A percentile compares a stretch with the other conserved stretches of the same genome.
phyloP scores from a whole-genome alignment of 2,888 invertebrate species.

The Lasioglossum lativentre region DNA sequence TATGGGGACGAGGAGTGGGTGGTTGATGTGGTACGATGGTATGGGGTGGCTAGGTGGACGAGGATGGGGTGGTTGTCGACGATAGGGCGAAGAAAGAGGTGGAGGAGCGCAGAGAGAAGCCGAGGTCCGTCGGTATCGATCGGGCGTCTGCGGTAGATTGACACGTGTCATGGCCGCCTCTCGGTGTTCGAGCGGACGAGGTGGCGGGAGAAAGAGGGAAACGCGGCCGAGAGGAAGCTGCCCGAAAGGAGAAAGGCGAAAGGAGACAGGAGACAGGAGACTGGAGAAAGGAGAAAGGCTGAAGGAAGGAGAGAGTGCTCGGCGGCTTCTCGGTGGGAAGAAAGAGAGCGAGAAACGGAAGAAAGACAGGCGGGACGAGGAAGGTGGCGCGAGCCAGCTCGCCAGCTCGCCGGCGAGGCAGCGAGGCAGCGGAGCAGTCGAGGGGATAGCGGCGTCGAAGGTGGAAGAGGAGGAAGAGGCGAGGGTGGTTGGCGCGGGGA shows the following conservation, averaged over 20 bases:
- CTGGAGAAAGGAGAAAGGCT: constrained; percentile 19
- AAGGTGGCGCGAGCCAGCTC: constrained; percentile 33
- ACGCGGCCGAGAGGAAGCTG: constrained; percentile 52
- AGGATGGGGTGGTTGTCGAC: constrained; percentile 67
- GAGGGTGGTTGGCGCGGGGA: constrained; percentile 64
- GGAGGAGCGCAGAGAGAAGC: constrained; percentile 74
- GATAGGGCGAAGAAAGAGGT: constrained; percentile 72
- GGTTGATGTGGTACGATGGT: constrained; percentile 28
- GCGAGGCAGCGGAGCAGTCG: constrained; percentile 51
- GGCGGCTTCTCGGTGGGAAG: constrained; percentile 1
- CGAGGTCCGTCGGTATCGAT: constrained; percentile 84
- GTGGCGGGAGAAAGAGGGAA: constrained; percentile 54
- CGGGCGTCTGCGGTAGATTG: constrained; percentile 85
- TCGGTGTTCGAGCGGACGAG: constrained; percentile 71
- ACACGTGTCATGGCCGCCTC: constrained; percentile 85
- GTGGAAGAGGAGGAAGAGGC: constrained; percentile 70
- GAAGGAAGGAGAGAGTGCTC: constrained; percentile 37
- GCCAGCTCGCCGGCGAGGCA: constrained; percentile 8
- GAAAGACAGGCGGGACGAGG: constrained; percentile 52
- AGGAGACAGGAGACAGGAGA: constrained; percentile 32
- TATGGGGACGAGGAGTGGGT: constrained; percentile 34
- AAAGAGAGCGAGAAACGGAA: constrained; percentile 51
- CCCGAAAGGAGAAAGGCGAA: constrained; percentile 38
- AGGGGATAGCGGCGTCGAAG: constrained; percentile 64
- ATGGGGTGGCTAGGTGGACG: constrained; percentile 60